Evolutionary conservation across 2,113 vertebrate species (phyloP), one percentile per base, ranked within the genome.

Genomic region (Coptodon bakossiorum): DNA sequence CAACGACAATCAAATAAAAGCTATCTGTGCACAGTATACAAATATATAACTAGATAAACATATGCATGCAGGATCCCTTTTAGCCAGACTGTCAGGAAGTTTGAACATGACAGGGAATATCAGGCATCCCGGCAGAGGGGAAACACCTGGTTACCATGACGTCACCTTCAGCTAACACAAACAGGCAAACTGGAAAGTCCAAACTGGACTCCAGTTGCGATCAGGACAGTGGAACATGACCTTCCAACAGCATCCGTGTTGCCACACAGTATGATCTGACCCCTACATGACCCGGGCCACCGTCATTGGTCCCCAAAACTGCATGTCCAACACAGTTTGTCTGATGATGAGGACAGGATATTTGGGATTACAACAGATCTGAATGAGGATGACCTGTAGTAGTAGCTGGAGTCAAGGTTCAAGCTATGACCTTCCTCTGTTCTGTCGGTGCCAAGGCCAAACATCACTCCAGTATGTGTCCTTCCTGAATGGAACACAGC

Each of bases 111-210:
- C 92, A 92, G 95, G 94, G 94, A 95, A 94, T 68, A 76, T 94
- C 90, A 83, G 59, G 87, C 87, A 94, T 91, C 87, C 83, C 86
- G 79, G 57, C 71, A 52, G 56, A 95, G 40, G 94, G 96, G 96
- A 97, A 97, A 94, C 96, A 97, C 95, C 96, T 96, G 96, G 95
- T 91, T 45, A 29, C 50, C 68, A 88, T 93, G 94, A 95, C 94
- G 91, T 95, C 93, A 96, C 81, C 29, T 14, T 82, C 83, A 50
- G 83, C 48, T 85, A 90, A 95, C 92, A 96, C 92, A 95, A 96
- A 96, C 95, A 96, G 86, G 87, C 80, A 38, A 86, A 86, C 83
- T 95, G 96, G 95, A 96, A 96, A 96, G 91, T 96, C 91, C 95
- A 89, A 82, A 76, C 82, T 90, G 56, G 89, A 78, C 76, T 85